Conservation (phyloP, 2,888 invertebrate genomes). For the Drosophila setosimentum region DNA sequence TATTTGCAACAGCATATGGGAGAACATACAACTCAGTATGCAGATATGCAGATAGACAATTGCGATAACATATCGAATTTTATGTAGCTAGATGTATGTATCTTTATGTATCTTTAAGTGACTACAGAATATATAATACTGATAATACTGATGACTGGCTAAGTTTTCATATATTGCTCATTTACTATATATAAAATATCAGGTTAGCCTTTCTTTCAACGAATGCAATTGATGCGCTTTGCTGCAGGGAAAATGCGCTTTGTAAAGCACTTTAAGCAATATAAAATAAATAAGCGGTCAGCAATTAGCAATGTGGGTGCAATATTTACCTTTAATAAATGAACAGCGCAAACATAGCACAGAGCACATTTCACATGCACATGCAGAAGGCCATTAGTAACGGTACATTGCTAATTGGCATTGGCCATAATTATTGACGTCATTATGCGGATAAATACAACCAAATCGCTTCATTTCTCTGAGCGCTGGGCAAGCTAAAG, state of each 20-base stretch:
- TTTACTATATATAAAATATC: neutral
- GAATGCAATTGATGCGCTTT: neutral
- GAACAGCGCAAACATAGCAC: neutral
- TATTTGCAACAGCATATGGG: neutral
- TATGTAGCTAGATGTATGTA: too few species aligned
- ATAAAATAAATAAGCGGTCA: conserved; percentile 29
- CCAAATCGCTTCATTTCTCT: conserved; percentile 15
- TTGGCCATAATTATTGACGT: conserved; percentile 24
- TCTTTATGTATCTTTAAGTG: too few species aligned
- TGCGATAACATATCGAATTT: neutral
- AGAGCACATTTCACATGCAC: neutral
- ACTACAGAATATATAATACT: neutral
- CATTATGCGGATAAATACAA: conserved; percentile 22
- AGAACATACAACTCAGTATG: neutral
- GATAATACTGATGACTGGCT: neutral
- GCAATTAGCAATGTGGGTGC: conserved; percentile 41
- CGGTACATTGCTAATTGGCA: conserved; percentile 48
- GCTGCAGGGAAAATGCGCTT: neutral
- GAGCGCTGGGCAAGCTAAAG: neutral
- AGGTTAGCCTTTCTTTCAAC: too few species aligned
- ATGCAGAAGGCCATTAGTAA: conserved; percentile 29
- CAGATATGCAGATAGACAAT: neutral
- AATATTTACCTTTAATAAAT: conserved; percentile 32
- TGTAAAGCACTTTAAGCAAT: conserved; percentile 19
- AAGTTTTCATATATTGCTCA: neutral